Evolutionary conservation across 2,888 invertebrate genomes (phyloP).

Genomic region (Osmoderma eremita): DNA sequence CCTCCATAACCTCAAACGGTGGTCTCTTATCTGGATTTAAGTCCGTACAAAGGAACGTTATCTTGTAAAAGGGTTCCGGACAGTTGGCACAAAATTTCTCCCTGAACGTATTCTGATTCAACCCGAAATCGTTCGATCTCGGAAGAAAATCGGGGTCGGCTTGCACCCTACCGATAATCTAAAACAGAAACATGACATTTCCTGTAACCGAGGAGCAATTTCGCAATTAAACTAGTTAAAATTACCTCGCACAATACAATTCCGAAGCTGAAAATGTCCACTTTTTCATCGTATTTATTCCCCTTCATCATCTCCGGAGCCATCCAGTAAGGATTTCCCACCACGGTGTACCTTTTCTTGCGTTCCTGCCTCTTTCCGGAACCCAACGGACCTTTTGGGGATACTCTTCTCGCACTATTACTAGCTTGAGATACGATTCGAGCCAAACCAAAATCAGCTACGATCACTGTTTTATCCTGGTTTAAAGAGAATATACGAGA

Average conservation of each 20-base stretch:
- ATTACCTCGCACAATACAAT: constrained; percentile 92
- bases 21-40: constrained; percentile 92
- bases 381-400: constrained; percentile 55
- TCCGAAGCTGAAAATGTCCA: constrained; percentile 95
- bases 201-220: neutral
- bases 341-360: constrained; percentile 92
- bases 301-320: constrained; percentile 99
- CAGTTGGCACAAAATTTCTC: constrained; percentile 87
- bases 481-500: neutral
- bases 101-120: constrained; percentile 86
- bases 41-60: constrained; percentile 91
- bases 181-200: constrained; percentile 46
- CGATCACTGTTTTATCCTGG: constrained; percentile 90
- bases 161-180: constrained; percentile 94
- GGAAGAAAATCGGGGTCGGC: constrained; percentile 96
- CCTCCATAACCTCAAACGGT: constrained; percentile 87
- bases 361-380: constrained; percentile 69
- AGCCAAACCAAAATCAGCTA: constrained; percentile 95
- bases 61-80: constrained; percentile 86
- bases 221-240: neutral
- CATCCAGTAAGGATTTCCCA: constrained; percentile 99
- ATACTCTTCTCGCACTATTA: constrained; percentile 58
- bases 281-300: constrained; percentile 94
- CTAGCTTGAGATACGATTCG: constrained; percentile 74
- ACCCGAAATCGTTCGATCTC: constrained; percentile 89